These are phyloP conservation scores for Drosophila takahashii DNA, from an alignment of 1,140 invertebrate genomes.

Conservation along the genomic window DNA sequence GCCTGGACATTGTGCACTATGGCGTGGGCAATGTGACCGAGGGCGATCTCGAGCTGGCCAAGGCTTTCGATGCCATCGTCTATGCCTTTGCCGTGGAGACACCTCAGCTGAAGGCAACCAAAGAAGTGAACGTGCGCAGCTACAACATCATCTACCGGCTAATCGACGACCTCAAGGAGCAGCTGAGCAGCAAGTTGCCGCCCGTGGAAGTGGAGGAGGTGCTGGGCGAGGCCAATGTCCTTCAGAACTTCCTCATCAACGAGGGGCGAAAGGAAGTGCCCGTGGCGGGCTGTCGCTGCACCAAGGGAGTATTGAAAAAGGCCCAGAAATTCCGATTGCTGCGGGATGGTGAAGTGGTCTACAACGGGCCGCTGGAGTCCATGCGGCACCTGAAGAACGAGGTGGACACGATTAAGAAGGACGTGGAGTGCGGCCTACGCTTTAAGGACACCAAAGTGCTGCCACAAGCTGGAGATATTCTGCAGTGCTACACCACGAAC, in stretches of 20 bases:
- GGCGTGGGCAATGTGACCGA: conserved; percentile 94
- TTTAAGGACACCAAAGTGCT: conserved; percentile 88
- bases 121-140: conserved; percentile 87
- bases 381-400: conserved; percentile 96
- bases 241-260: conserved; percentile 93
- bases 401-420: conserved; percentile 92
- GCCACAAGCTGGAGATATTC: conserved; percentile 91
- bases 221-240: conserved; percentile 93
- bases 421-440: conserved; percentile 94
- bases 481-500: conserved; percentile 91
- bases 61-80: conserved; percentile 93
- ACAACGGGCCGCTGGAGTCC: conserved; percentile 90
- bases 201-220: conserved; percentile 90
- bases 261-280: conserved; percentile 93
- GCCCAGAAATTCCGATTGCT: conserved; percentile 89
- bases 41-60: conserved; percentile 94
- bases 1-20: conserved; percentile 94
- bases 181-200: conserved; percentile 91
- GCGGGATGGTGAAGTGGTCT: conserved; percentile 89
- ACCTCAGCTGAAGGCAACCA: conserved; percentile 66
- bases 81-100: conserved; percentile 94
- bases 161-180: conserved; percentile 93
- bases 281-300: conserved; percentile 95
- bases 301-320: conserved; percentile 91
- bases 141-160: conserved; percentile 97